phyloP scores from a whole-genome alignment of 1,140 invertebrate species.

The Drosophila bipectinata region DNA sequence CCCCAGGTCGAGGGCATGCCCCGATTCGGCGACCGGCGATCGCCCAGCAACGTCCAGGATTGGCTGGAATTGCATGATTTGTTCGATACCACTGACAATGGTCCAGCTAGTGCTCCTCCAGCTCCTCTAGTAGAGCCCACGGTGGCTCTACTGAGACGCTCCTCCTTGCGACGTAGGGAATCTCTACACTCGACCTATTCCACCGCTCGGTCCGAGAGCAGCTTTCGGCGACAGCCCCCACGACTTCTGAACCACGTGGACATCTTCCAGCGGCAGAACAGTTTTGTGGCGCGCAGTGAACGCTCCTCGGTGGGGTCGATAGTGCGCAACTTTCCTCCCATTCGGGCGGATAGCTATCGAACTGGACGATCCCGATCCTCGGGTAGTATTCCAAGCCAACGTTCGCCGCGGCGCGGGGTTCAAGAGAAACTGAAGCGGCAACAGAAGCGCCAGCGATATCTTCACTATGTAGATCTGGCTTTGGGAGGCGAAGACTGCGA shows the following conservation, averaged over 20 bases:
- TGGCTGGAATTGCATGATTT: conserved; percentile 82
- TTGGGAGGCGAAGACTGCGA: conserved; percentile 62
- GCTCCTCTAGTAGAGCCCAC: conserved; percentile 4
- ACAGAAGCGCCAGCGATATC: conserved; percentile 58
- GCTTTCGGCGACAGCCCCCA: conserved; percentile 43
- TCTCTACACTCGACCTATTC: conserved; percentile 67
- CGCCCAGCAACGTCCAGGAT: conserved; percentile 80
- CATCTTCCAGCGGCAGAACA: conserved; percentile 76
- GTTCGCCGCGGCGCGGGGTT: conserved; percentile 37
- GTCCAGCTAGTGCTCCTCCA: conserved; percentile 1
- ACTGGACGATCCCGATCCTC: conserved; percentile 56
- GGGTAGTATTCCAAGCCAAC: conserved; percentile 40
- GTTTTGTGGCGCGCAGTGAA: conserved; percentile 70
- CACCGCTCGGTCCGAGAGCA: conserved; percentile 68
- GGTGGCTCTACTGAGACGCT: conserved; percentile 22
- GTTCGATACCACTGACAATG: conserved; percentile 45
- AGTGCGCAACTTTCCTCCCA: conserved; percentile 71
- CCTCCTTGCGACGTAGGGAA: conserved; percentile 50
- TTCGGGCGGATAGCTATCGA: conserved; percentile 67
- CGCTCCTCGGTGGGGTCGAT: conserved; percentile 78
- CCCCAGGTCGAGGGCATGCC: conserved; percentile 47
- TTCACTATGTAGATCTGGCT: conserved; percentile 73
- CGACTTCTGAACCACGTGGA: conserved; percentile 68
- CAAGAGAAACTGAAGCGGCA: conserved; percentile 39
- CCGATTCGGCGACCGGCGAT: conserved; percentile 74